Evolutionary conservation across 2,797 vertebrate species (phyloP), one percentile per base, ranked within the genome.

Genomic region (Bufotes viridis): DNA sequence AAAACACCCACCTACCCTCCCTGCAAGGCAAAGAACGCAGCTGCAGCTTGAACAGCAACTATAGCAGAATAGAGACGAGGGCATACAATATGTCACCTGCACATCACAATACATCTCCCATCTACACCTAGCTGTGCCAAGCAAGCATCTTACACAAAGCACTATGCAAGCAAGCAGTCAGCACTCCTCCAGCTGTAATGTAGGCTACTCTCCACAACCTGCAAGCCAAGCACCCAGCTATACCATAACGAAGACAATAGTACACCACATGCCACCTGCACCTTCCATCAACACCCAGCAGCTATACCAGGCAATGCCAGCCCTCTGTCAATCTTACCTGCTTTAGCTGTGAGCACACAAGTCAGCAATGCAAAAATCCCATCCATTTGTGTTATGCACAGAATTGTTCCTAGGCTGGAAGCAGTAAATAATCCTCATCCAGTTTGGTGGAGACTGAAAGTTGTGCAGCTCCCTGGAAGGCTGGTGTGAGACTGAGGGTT

Each of bases 321-420:
- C 22, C 84, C 84, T 78, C 87, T 55, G 83, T 57, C 57, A 5
- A 1, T 34, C 93, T 91, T 90, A 95, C 95, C 94, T 94, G 94
- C 89, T 90, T 93, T 90, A 81, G 94, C 91, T 61, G 91, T 85
- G 90, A 93, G 92, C 90, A 93, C 90, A 42, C 91, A 95, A 65
- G 93, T 92, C 92, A 94, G 94, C 57, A 94, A 82, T 88, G 93
- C 92, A 87, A 94, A 82, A 29, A 95, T 72, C 75, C 90, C 85
- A 91, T 92, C 93, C 93, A 92, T 92, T 57, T 79, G 87, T 79
- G 67, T 61, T 13, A 61, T 80, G 88, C 61, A 78, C 82, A 80
- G 87, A 51, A 65, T 22, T 49, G 79, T 88, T 57, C 84, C 26
- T 13, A 55, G 70, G 7, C 22, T 34, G 83, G 55, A 61, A 65